These are phyloP conservation scores for Xenops minutus DNA, from an alignment of 2,797 vertebrate species.

Conservation along the genomic window DNA sequence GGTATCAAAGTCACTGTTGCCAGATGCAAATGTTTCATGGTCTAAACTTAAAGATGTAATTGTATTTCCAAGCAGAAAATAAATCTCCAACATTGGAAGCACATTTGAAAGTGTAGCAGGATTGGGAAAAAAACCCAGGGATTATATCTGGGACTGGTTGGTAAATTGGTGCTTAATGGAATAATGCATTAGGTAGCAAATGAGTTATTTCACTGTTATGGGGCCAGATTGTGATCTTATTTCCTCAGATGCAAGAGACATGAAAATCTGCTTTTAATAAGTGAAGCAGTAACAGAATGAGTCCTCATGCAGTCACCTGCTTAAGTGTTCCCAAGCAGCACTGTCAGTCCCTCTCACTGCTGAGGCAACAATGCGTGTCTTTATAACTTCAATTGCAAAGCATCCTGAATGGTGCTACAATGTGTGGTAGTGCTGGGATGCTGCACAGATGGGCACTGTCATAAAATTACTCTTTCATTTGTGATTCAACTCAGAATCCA, in stretches of 20 bases:
- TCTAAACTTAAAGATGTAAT: background rate
- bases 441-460: constrained; percentile 16
- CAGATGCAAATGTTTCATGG: constrained; percentile 14
- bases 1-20: background rate
- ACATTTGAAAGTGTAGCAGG: background rate
- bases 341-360: background rate
- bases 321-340: background rate
- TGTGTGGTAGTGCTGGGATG: background rate
- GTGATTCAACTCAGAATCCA: background rate
- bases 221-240: background rate
- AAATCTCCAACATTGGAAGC: background rate
- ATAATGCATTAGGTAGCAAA: background rate
- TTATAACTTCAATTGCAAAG: background rate
- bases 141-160: background rate
- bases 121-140: background rate
- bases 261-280: constrained; percentile 16
- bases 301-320: background rate
- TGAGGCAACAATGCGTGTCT: background rate
- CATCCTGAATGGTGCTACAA: background rate
- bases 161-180: background rate
- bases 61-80: background rate
- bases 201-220: background rate
- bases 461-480: constrained; percentile 15
- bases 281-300: background rate
- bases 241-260: background rate